Conservation (phyloP, 2,888 invertebrate species). For the Copidosoma aretas region DNA sequence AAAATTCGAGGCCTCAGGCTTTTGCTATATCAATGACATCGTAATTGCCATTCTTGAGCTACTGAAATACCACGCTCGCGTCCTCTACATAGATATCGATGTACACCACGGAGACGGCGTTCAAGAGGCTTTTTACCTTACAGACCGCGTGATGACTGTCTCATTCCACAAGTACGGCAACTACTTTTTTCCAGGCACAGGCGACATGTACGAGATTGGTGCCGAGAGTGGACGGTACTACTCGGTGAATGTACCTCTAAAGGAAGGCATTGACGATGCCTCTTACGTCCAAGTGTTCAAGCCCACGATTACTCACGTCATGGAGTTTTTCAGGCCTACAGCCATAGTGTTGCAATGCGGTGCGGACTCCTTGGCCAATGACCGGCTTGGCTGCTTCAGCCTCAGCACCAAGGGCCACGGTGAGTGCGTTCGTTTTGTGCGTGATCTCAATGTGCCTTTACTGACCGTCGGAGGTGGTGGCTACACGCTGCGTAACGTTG, state of each 20-base stretch:
- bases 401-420: slow-evolving; percentile 94
- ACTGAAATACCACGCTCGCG: slow-evolving; percentile 90
- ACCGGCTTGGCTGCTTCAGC: slow-evolving; percentile 95
- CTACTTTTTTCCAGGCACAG: slow-evolving; percentile 97
- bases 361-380: slow-evolving; percentile 95
- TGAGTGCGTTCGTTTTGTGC: slow-evolving; percentile 96
- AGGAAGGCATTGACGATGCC: slow-evolving; percentile 96
- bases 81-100: slow-evolving; percentile 97
- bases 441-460: slow-evolving; percentile 89
- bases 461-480: slow-evolving; percentile 84
- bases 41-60: slow-evolving; percentile 96
- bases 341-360: slow-evolving; percentile 98
- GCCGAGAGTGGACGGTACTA: slow-evolving; percentile 95
- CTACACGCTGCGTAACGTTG: slow-evolving; percentile 95
- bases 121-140: slow-evolving; percentile 96
- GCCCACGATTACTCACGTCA: slow-evolving; percentile 90
- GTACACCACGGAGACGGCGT: slow-evolving; percentile 98
- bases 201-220: slow-evolving; percentile 98
- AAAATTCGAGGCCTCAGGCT: slow-evolving; percentile 98
- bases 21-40: slow-evolving; percentile 99
- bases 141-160: slow-evolving; percentile 98
- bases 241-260: slow-evolving; percentile 96
- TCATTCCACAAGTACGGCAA: slow-evolving; percentile 99
- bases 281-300: slow-evolving; percentile 94
- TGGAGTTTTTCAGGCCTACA: slow-evolving; percentile 96